Evolutionary conservation across 2,797 vertebrate genomes (phyloP).

Genomic region (Sparidentex hasta): DNA sequence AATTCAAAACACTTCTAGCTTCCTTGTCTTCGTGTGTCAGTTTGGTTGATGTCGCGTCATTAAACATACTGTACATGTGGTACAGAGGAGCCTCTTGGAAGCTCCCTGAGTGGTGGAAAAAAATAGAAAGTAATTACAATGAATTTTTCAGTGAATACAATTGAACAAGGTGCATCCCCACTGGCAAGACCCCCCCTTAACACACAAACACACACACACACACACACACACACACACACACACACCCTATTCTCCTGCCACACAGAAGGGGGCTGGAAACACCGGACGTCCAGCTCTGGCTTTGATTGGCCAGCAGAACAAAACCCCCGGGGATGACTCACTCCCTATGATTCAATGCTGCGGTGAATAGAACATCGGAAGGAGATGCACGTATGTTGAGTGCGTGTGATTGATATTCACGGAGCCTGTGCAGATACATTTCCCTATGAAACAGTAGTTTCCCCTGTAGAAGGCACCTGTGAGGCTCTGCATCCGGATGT

Average conservation of each 20-base stretch:
- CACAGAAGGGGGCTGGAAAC: slow-evolving; percentile 43
- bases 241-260: slow-evolving; percentile 26
- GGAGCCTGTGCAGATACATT: slow-evolving; percentile 52
- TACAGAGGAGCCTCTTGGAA: neutral
- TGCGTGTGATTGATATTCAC: slow-evolving; percentile 71
- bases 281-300: slow-evolving; percentile 58
- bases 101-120: slow-evolving; percentile 7
- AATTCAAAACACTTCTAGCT: neutral
- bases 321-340: slow-evolving; percentile 76
- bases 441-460: slow-evolving; percentile 69
- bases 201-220: slow-evolving; percentile 22
- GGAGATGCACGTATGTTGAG: slow-evolving; percentile 44
- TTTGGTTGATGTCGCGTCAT: neutral
- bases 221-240: slow-evolving; percentile 27
- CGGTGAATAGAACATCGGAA: slow-evolving; percentile 67
- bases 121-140: neutral
- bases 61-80: too few relatives aligned
- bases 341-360: slow-evolving; percentile 68
- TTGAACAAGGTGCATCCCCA: slow-evolving; percentile 1
- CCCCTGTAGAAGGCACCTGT: slow-evolving; percentile 63
- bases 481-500: slow-evolving; percentile 37
- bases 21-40: too few relatives aligned
- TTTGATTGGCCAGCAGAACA: slow-evolving; percentile 71
- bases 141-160: slow-evolving; percentile 18
- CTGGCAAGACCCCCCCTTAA: neutral